These are phyloP conservation scores for Bradypodion ventrale DNA, from an alignment of 2,797 vertebrate species.

Conservation along the genomic window DNA sequence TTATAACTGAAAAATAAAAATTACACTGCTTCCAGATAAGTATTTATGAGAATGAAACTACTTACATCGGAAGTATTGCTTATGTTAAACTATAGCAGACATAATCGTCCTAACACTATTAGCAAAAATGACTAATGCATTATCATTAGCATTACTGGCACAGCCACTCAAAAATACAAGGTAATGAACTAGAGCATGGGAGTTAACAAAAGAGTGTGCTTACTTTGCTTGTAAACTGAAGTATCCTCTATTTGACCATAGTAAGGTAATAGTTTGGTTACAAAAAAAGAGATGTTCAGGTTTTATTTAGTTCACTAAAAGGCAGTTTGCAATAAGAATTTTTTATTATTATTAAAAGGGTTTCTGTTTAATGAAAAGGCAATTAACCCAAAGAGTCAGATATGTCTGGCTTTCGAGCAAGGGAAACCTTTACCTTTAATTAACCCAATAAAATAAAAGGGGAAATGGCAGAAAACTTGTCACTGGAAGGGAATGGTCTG, in stretches of 20 bases:
- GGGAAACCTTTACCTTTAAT: no score
- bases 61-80: slow-evolving; percentile 33
- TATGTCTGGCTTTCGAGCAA: no score
- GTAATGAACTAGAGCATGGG: no score
- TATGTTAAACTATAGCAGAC: background rate
- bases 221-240: no score
- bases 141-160: no score
- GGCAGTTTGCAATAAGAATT: background rate
- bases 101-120: no score
- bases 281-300: background rate
- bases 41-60: background rate
- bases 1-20: no score
- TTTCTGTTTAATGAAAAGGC: background rate
- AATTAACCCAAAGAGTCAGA: background rate
- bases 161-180: no score
- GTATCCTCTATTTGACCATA: background rate
- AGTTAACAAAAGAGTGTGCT: no score
- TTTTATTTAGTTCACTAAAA: background rate
- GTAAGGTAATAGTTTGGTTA: background rate
- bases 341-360: background rate
- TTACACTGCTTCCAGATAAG: no score
- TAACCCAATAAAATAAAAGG: background rate
- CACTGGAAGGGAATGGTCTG: no score
- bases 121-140: no score
- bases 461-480: background rate